Evolutionary conservation across 2,797 vertebrate genomes (phyloP), one percentile per base, ranked within the genome.

Genomic region (Caiman crocodilus): DNA sequence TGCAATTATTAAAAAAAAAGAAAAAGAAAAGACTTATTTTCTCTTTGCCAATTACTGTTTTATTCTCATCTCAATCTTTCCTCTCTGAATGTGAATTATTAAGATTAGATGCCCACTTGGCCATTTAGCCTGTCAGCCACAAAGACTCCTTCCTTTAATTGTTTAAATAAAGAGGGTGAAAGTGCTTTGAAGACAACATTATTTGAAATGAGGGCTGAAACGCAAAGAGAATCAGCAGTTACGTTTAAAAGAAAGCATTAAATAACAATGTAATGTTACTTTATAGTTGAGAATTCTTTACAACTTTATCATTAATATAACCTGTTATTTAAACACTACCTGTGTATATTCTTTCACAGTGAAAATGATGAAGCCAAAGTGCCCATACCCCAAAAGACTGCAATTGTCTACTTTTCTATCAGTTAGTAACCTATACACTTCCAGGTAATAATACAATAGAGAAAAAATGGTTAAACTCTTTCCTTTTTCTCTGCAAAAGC

Each of bases 281-380:
- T 92, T 75, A 71, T 82, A 95, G 76, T 94, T 92, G 90, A 95
- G 89, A 96, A 85, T 93, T 85, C 93, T 76, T 92, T 91, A 63
- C 73, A 95, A 63, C 78, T 73, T 69, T 65, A 88, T 92, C 20
- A 87, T 78, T 87, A 96, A 91, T 90, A 96, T 64, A 91, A 87
- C 75, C 87, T 96, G 92, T 85, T 97, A 95, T 93, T 96, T 95
- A n/a, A n/a, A n/a, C n/a, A n/a, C 86, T 77, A 81, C 79, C 88
- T 79, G 30, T 50, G 25, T 92, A 86, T 95, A 92, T 88, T 93
- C 95, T 97, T 90, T 95, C 93, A 97, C 88, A 96, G 89, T 92
- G 80, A 87, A 71, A 93, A 80, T 86, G 85, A 95, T 73, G 82
- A 97, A 96, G 92, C 18, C 80, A 95, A 97, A 97, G 81, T 92